Percentiles rank a stretch among this genome's conserved stretches.
phyloP scores from a whole-genome alignment of 2,888 invertebrate species.

The Gnatocerus cornutus region DNA sequence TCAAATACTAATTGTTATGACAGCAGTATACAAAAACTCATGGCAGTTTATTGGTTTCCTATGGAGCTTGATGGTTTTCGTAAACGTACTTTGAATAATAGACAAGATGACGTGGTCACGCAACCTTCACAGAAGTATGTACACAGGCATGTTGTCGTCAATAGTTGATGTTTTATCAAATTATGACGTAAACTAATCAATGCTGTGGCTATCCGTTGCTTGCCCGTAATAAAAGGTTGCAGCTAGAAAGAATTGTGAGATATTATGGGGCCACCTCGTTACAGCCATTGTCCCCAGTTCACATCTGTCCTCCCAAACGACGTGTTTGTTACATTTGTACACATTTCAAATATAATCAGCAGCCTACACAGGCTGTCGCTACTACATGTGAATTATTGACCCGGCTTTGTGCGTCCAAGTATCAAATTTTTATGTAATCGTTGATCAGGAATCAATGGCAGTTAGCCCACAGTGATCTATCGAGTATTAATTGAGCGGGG shows the following conservation, averaged over 20 bases:
- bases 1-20: too few species aligned
- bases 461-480: constrained; percentile 24
- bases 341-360: constrained; percentile 56
- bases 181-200: constrained; percentile 25
- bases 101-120: background rate
- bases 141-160: background rate
- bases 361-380: constrained; percentile 52
- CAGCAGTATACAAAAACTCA: too few species aligned
- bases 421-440: constrained; percentile 38
- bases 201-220: constrained; percentile 8
- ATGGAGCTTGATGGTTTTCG: too few species aligned
- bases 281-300: constrained; percentile 65
- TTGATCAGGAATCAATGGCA: constrained; percentile 32
- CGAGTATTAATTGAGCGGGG: constrained; percentile 48
- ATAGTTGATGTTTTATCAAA: constrained; percentile 9
- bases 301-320: constrained; percentile 66
- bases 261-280: constrained; percentile 65
- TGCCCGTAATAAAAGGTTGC: constrained; percentile 15
- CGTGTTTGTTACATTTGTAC: constrained; percentile 64
- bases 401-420: constrained; percentile 27
- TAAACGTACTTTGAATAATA: too few species aligned
- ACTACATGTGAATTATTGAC: constrained; percentile 48
- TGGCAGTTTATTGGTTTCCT: too few species aligned
- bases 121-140: background rate
- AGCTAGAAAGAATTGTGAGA: constrained; percentile 40